phyloP scores from a whole-genome alignment of 2,888 invertebrate species.

The Cetonia aurata region DNA sequence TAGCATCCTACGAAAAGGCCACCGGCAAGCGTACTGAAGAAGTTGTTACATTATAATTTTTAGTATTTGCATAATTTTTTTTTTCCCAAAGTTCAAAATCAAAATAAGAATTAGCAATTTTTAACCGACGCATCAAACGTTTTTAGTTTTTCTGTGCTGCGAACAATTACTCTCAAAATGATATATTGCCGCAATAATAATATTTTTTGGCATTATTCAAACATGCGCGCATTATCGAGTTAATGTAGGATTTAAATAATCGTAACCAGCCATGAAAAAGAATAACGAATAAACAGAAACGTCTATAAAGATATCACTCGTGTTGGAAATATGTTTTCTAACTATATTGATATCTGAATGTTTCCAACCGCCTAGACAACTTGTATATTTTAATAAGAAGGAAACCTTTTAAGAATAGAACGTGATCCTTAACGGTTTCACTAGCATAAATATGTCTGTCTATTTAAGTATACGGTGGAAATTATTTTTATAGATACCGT shows the following conservation, averaged over 20 bases:
- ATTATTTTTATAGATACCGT: no score
- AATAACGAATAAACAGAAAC: conserved; percentile 19
- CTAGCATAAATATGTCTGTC: no score
- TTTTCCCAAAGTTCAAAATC: no score
- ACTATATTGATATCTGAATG: conserved; percentile 20
- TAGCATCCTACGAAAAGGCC: no score
- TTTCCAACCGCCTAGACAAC: conserved; percentile 16
- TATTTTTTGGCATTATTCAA: neutral
- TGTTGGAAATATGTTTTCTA: conserved; percentile 17
- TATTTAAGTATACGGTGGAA: no score
- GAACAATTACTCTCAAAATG: no score
- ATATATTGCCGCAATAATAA: neutral
- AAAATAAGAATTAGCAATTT: no score
- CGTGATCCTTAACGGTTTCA: neutral
- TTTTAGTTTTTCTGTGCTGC: no score
- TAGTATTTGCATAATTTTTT: no score
- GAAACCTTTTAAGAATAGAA: conserved; percentile 17
- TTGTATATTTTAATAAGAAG: conserved; percentile 18
- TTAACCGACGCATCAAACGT: no score
- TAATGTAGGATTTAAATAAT: conserved; percentile 18
- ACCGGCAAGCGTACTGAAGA: no score
- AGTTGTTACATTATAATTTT: no score
- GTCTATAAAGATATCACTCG: conserved; percentile 28
- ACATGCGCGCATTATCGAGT: conserved; percentile 14
- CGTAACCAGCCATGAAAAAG: conserved; percentile 14